Conservation (phyloP, 1,140 invertebrate genomes). For the Sarcophaga bullata region DNA sequence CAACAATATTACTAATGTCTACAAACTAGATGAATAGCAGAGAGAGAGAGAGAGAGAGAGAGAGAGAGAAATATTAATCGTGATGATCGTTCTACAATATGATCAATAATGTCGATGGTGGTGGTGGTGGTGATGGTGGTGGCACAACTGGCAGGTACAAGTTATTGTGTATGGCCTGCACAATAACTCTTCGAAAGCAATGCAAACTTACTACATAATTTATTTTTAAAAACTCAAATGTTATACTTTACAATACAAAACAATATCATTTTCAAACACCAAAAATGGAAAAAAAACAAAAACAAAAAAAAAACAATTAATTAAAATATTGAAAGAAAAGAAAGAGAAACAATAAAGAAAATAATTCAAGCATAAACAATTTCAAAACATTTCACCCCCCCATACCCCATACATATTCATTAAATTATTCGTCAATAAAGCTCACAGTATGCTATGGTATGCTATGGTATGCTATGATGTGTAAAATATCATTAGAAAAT, state of each 20-base stretch:
- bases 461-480: not conserved
- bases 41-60: not conserved
- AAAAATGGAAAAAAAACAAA: not conserved
- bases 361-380: not conserved
- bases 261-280: not conserved
- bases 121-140: not conserved
- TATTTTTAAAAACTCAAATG: too few species aligned
- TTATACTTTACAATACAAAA: too few species aligned
- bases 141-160: not conserved
- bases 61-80: constrained; percentile 14
- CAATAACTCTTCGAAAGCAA: too few species aligned
- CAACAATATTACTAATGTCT: not conserved
- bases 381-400: not conserved
- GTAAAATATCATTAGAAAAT: not conserved
- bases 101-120: not conserved
- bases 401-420: too few species aligned
- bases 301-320: not conserved
- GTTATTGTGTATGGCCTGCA: too few species aligned
- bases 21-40: not conserved
- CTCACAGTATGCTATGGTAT: not conserved
- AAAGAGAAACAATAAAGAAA: constrained; percentile 8
- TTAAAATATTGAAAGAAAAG: not conserved
- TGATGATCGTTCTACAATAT: constrained; percentile 17
- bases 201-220: too few species aligned
- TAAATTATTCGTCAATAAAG: not conserved